Percentiles rank a stretch among this genome's conserved stretches.
Conservation (phyloP, 53 echinoderm and acorn worm species). For the Luidia sarsii region DNA sequence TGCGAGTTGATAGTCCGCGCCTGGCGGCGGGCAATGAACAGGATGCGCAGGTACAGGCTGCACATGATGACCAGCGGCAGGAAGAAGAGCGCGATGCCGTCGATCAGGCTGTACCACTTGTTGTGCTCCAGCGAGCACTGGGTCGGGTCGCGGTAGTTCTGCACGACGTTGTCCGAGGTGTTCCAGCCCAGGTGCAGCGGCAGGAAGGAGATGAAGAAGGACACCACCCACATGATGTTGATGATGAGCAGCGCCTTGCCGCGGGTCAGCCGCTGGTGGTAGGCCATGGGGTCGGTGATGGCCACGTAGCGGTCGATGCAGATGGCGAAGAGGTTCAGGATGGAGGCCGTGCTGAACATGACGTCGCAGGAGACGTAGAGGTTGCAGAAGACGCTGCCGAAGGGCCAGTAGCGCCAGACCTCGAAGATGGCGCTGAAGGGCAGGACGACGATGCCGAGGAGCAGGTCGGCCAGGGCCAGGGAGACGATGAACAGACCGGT, state of each 20-base stretch:
- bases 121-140: constrained; percentile 68
- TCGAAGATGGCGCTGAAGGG: constrained; percentile 87
- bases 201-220: constrained; percentile 85
- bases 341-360: constrained; percentile 91
- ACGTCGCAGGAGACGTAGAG: constrained; percentile 95
- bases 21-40: constrained; percentile 74
- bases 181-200: constrained; percentile 87
- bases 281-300: constrained; percentile 91
- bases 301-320: constrained; percentile 91
- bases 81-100: constrained; percentile 78
- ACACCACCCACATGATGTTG: constrained; percentile 82
- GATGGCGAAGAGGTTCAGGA: constrained; percentile 87
- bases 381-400: constrained; percentile 84
- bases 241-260: constrained; percentile 69
- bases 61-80: constrained; percentile 78
- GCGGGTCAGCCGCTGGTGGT: constrained; percentile 78
- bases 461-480: constrained; percentile 87
- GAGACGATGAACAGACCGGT: constrained; percentile 93
- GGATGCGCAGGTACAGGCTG: constrained; percentile 72
- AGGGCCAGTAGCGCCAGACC: constrained; percentile 84
- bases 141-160: constrained; percentile 68
- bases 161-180: constrained; percentile 69
- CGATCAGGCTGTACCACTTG: constrained; percentile 68
- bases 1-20: constrained; percentile 78
- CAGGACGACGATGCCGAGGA: constrained; percentile 85